A percentile compares a stretch with the other conserved stretches of the same genome.
Evolutionary conservation across 2,888 invertebrate species (phyloP).

Genomic region (Junonia oenone): DNA sequence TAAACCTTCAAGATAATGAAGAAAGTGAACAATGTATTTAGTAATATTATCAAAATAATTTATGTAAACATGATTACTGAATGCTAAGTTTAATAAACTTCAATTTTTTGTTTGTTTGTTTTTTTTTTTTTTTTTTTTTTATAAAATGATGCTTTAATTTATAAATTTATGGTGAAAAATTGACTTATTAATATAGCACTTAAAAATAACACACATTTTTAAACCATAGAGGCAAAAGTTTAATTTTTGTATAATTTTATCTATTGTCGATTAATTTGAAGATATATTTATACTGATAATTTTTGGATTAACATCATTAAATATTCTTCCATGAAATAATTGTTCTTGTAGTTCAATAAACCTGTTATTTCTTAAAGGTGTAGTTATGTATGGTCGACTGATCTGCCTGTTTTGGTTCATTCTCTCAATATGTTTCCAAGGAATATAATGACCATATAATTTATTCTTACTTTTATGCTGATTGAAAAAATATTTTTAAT

Average conservation of each 20-base stretch:
- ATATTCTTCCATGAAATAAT: constrained; percentile 46
- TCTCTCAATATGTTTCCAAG: constrained; percentile 45
- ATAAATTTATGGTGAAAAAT: no score
- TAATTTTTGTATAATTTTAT: background rate
- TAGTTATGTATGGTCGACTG: constrained; percentile 31
- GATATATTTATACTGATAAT: constrained; percentile 32
- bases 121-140: no score
- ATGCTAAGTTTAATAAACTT: no score
- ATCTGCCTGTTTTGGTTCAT: constrained; percentile 34
- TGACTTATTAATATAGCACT: background rate
- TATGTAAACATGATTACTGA: no score
- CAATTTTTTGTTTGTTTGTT: no score
- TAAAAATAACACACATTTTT: background rate
- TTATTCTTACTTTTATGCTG: constrained; percentile 26
- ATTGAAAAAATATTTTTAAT: constrained; percentile 2
- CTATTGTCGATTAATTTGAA: background rate
- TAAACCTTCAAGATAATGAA: no score
- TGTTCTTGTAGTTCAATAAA: constrained; percentile 42
- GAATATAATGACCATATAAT: constrained; percentile 53
- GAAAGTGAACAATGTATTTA: no score
- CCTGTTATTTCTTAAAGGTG: constrained; percentile 35
- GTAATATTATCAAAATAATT: no score
- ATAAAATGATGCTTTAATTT: no score
- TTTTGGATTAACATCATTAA: constrained; percentile 33
- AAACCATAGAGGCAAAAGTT: background rate